Evolutionary conservation across 1,140 invertebrate species (phyloP).

Genomic region (Cydia strobilella): DNA sequence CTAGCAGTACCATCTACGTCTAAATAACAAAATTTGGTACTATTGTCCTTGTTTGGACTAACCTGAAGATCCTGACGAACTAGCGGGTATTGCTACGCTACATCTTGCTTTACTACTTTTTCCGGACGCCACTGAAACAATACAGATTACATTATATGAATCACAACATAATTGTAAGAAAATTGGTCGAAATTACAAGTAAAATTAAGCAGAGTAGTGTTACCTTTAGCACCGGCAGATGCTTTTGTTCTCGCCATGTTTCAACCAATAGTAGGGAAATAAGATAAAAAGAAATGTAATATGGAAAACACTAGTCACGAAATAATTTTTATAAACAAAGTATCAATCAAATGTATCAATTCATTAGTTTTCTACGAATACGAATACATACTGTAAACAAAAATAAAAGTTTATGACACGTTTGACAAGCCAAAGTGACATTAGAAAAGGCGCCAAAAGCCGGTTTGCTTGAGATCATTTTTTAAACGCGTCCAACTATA

Average conservation of each 20-base stretch:
- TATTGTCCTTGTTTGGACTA: too few relatives aligned
- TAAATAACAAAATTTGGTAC: too few relatives aligned
- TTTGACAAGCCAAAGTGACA: background rate
- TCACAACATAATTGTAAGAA: background rate
- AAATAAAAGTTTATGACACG: background rate
- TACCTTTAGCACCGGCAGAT: constrained; percentile 72
- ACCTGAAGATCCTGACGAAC: constrained; percentile 44
- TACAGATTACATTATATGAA: background rate
- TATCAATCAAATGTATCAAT: background rate
- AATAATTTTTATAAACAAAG: background rate
- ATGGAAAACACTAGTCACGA: background rate
- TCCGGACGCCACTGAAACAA: constrained; percentile 56
- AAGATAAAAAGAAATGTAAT: background rate
- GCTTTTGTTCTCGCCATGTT: constrained; percentile 72
- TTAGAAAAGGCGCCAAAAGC: constrained; percentile 2
- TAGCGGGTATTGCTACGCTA: constrained; percentile 49
- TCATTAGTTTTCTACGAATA: background rate
- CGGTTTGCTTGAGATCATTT: background rate
- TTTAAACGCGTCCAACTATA: background rate
- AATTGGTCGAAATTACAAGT: background rate
- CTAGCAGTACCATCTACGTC: too few relatives aligned
- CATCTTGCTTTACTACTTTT: constrained; percentile 71
- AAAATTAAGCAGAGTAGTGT: background rate
- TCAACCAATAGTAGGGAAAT: background rate
- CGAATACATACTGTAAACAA: background rate